These are phyloP conservation scores for Sussaba pulchella DNA, from an alignment of 2,888 invertebrate genomes.

Conservation along the genomic window DNA sequence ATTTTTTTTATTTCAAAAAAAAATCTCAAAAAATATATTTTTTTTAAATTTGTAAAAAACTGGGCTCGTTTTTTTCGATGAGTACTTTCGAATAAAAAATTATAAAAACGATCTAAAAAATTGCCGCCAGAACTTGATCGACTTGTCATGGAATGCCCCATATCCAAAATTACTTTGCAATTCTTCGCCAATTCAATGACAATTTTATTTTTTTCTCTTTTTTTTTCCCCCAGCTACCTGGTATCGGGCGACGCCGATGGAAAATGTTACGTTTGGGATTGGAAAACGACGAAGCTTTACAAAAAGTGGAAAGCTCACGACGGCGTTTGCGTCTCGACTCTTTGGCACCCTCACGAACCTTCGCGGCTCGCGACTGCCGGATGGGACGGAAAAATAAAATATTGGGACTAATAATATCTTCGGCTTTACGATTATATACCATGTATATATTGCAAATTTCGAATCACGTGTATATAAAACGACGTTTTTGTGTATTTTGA, in stretches of 20 bases:
- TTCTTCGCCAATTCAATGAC: background rate
- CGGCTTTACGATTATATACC: conserved; percentile 25
- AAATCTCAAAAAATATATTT: too few species aligned
- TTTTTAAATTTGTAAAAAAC: too few species aligned
- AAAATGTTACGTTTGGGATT: conserved; percentile 99
- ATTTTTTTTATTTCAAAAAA: too few species aligned
- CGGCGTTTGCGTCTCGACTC: conserved; percentile 95
- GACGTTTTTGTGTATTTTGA: conserved; percentile 32
- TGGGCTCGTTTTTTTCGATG: too few species aligned
- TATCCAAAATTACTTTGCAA: background rate
- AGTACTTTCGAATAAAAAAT: too few species aligned
- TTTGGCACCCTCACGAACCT: conserved; percentile 99
- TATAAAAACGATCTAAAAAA: too few species aligned
- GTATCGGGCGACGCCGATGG: conserved; percentile 99
- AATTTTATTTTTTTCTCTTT: background rate
- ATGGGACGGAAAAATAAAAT: conserved; percentile 99
- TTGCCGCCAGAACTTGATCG: too few species aligned
- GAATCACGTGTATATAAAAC: conserved; percentile 49
- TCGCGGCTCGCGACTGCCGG: conserved; percentile 99
- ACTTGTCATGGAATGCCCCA: too few species aligned
- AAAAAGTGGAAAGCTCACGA: conserved; percentile 99
- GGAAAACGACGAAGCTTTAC: conserved; percentile 99
- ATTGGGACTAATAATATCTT: conserved; percentile 93
- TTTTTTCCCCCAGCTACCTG: conserved; percentile 91
- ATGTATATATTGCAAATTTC: conserved; percentile 55